These are phyloP conservation scores for Sycophaga agraensis DNA, from an alignment of 1,140 invertebrate species.

Conservation along the genomic window DNA sequence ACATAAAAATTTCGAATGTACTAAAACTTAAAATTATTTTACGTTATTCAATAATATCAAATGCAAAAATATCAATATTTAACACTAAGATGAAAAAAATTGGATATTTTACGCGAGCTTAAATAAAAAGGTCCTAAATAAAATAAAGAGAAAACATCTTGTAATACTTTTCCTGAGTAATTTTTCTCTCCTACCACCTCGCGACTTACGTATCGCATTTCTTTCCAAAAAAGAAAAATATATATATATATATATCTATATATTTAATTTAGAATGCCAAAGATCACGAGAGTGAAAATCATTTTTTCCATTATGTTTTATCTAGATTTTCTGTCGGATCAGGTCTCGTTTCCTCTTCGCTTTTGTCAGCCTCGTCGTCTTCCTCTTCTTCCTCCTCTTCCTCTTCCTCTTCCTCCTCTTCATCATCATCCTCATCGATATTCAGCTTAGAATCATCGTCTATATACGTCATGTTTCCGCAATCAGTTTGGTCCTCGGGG, in stretches of 20 bases:
- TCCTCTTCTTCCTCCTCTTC: constrained; percentile 31
- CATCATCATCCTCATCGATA: constrained; percentile 33
- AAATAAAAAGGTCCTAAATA: background rate
- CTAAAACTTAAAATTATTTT: background rate
- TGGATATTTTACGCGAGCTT: background rate
- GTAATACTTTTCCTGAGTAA: constrained; percentile 27
- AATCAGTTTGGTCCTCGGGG: constrained; percentile 37
- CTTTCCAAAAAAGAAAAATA: constrained; percentile 13
- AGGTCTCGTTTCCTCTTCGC: constrained; percentile 4
- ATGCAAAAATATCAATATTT: constrained; percentile 10
- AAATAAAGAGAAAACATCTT: background rate
- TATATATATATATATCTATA: background rate
- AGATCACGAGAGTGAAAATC: background rate
- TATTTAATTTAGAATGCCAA: constrained; percentile 22
- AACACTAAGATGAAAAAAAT: background rate
- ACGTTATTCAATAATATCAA: constrained; percentile 9
- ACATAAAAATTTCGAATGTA: too few species aligned
- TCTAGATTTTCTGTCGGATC: constrained; percentile 22
- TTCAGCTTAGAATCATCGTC: constrained; percentile 21
- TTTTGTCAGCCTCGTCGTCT: background rate
- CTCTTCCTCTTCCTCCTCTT: constrained; percentile 33
- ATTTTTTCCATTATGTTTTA: constrained; percentile 19
- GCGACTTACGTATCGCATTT: background rate
- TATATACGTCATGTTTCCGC: constrained; percentile 30
- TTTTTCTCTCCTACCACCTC: background rate